Evolutionary conservation across 2,113 vertebrate species (phyloP).

Genomic region (Carollia perspicillata): DNA sequence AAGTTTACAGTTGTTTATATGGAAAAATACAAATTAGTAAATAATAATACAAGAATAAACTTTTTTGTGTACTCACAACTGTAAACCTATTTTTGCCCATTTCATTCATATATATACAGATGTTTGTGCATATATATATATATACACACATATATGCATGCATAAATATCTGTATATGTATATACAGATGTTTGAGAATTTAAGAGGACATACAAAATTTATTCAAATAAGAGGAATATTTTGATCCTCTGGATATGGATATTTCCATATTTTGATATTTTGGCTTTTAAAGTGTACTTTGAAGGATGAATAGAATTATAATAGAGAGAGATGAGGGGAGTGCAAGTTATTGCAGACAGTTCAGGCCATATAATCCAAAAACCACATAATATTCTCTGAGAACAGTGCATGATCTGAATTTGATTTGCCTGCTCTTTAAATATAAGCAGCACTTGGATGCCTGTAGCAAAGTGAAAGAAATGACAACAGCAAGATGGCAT

Average conservation of each 20-base stretch:
- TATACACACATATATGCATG: no score
- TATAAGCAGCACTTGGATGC: neutral
- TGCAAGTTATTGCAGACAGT: neutral
- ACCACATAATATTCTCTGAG: neutral
- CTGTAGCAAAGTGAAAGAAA: neutral
- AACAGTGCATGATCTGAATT: neutral
- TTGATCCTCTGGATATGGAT: no score
- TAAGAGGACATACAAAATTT: neutral
- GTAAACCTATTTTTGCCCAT: neutral
- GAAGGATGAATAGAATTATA: neutral
- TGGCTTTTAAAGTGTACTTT: neutral
- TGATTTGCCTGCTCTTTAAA: neutral
- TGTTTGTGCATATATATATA: no score
- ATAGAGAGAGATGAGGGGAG: neutral
- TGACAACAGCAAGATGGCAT: neutral
- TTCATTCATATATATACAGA: no score
- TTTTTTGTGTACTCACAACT: neutral
- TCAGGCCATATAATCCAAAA: neutral
- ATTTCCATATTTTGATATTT: no score
- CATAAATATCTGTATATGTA: no score
- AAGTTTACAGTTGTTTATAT: neutral
- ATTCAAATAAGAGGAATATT: constrained; percentile 8
- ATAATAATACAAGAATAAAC: neutral
- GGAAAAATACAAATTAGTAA: neutral
- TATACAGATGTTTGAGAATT: neutral